A percentile compares a stretch with the other conserved stretches of the same genome.
These are phyloP conservation scores for Agonopterix heracliana DNA, from an alignment of 2,888 invertebrate species.

Conservation along the genomic window DNA sequence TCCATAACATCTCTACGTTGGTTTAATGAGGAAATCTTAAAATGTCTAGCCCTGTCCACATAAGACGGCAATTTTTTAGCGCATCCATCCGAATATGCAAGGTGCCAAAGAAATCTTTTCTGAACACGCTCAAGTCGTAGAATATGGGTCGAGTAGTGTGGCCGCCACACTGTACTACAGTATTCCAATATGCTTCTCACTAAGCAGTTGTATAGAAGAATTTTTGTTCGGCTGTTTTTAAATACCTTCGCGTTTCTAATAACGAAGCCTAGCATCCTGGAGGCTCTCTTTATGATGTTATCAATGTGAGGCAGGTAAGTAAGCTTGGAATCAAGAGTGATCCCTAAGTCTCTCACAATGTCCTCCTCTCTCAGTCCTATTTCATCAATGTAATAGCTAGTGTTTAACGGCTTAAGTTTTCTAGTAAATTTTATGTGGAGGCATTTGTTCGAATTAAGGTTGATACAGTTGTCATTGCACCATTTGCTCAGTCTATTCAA, in stretches of 20 bases:
- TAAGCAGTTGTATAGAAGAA: not conserved
- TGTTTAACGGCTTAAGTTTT: too few species aligned
- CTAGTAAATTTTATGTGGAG: too few species aligned
- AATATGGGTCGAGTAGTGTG: not conserved
- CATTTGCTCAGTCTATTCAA: too few species aligned
- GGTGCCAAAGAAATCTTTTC: not conserved
- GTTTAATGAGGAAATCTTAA: not conserved
- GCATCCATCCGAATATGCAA: not conserved
- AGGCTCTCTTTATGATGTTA: too few species aligned
- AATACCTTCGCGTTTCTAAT: slow-evolving; percentile 5
- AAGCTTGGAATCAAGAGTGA: too few species aligned
- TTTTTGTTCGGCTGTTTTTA: not conserved
- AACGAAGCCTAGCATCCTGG: too few species aligned
- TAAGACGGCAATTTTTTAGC: not conserved
- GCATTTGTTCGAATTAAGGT: too few species aligned
- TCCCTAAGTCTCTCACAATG: too few species aligned
- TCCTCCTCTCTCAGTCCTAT: too few species aligned
- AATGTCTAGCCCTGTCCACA: not conserved
- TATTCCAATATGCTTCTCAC: slow-evolving; percentile 1
- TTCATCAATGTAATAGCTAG: too few species aligned
- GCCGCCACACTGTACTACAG: not conserved
- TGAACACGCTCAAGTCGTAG: not conserved
- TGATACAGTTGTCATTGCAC: too few species aligned
- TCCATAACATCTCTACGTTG: not conserved
- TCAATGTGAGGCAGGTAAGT: too few species aligned